A percentile compares a stretch with the other conserved stretches of the same genome.
These are phyloP conservation scores for Chionis minor DNA, from an alignment of 2,113 vertebrate genomes.

Conservation along the genomic window DNA sequence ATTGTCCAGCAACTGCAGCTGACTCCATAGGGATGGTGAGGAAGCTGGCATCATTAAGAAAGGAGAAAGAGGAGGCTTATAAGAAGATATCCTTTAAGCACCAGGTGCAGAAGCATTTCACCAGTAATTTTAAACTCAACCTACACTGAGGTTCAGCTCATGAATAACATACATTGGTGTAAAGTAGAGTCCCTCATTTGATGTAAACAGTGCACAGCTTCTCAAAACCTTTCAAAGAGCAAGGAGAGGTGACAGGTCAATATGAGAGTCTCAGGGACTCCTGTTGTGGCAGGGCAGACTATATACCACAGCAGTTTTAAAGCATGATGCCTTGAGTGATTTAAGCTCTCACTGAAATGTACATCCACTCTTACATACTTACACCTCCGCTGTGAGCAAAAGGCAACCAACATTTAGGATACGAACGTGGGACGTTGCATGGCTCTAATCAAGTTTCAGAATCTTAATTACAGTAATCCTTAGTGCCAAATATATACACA, in stretches of 20 bases:
- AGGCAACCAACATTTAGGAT: not conserved
- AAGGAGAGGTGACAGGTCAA: not conserved
- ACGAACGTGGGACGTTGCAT: not conserved
- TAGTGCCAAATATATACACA: not conserved
- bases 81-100: not conserved
- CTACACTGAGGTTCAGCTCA: not conserved
- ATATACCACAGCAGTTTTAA: not conserved
- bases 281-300: not conserved
- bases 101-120: not conserved
- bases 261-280: not conserved
- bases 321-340: not conserved
- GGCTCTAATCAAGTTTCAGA: not conserved
- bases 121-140: not conserved
- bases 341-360: not conserved
- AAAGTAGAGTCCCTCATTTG: not conserved
- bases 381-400: not conserved
- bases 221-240: not conserved
- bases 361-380: not conserved
- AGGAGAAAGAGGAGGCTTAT: not conserved
- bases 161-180: not conserved
- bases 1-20: not conserved
- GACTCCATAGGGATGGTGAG: not conserved
- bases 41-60: not conserved
- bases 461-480: not conserved
- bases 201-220: not conserved